Conservation (phyloP, 23 tunicate genomes). For the Ciona savignyi region DNA sequence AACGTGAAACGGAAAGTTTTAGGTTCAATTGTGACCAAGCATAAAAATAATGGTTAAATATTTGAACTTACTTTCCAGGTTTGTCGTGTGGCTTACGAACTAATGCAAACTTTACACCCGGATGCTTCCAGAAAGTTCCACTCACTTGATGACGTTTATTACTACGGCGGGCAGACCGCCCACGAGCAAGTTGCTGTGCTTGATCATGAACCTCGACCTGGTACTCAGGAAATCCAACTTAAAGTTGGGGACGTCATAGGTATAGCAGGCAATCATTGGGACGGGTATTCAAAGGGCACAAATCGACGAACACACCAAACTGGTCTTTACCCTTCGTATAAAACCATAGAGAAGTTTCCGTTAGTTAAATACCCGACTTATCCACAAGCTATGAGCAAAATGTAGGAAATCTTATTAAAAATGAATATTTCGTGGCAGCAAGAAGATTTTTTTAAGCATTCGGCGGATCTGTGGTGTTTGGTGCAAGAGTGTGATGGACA, state of each 20-base stretch:
- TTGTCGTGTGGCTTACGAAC: constrained; percentile 74
- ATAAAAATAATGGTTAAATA: no score
- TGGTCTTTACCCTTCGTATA: constrained; percentile 90
- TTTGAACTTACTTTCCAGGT: constrained; percentile 47
- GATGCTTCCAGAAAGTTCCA: constrained; percentile 49
- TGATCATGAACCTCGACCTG: constrained; percentile 26
- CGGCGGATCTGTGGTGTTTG: no score
- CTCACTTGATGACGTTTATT: constrained; percentile 87
- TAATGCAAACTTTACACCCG: constrained; percentile 80
- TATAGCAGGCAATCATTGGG: constrained; percentile 89
- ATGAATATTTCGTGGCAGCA: no score
- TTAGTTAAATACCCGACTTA: constrained; percentile 59
- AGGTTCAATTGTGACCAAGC: no score
- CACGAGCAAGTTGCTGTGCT: constrained; percentile 45
- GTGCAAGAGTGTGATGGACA: no score
- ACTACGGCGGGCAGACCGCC: constrained; percentile 69
- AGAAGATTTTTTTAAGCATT: no score
- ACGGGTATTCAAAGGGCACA: constrained; percentile 72
- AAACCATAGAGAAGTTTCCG: constrained; percentile 33
- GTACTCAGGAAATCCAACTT: constrained; percentile 30
- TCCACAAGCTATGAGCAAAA: constrained; percentile 43
- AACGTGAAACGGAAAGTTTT: no score
- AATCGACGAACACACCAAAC: constrained; percentile 37
- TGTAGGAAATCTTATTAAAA: no score
- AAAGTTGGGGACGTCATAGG: constrained; percentile 60